Evolutionary conservation across 2,888 invertebrate genomes (phyloP).

Genomic region (Julus scandinavius): DNA sequence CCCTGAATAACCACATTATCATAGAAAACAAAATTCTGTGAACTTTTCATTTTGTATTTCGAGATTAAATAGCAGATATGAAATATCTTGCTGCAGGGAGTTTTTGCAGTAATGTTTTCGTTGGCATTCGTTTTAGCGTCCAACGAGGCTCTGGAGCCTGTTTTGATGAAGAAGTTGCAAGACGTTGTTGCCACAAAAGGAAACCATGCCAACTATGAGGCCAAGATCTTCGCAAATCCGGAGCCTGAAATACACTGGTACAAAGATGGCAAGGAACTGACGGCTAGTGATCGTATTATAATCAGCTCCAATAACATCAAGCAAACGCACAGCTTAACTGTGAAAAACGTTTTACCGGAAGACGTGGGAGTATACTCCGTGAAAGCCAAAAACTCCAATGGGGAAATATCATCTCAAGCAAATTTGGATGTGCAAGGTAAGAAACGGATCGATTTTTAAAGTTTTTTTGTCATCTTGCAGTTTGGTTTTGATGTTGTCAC

Average conservation of each 20-base stretch:
- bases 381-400: conserved; percentile 65
- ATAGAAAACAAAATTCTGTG: too few species aligned
- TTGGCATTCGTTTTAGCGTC: conserved; percentile 52
- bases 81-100: not conserved
- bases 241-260: conserved; percentile 88
- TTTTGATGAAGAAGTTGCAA: conserved; percentile 66
- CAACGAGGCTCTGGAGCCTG: conserved; percentile 56
- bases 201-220: conserved; percentile 75
- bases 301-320: conserved; percentile 76
- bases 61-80: not conserved
- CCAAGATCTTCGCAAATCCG: conserved; percentile 88
- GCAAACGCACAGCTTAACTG: conserved; percentile 80
- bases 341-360: conserved; percentile 69
- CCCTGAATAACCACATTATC: too few species aligned
- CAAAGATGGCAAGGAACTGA: conserved; percentile 77
- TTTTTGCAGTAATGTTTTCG: not conserved
- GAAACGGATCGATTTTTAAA: not conserved
- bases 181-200: conserved; percentile 79
- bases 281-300: conserved; percentile 74
- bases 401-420: conserved; percentile 62
- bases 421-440: conserved; percentile 55
- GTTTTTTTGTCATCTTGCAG: not conserved
- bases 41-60: not conserved
- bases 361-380: conserved; percentile 63
- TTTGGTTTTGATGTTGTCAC: too few species aligned